Conservation (phyloP, 2,113 vertebrate species). For the Trematomus loennbergii region DNA sequence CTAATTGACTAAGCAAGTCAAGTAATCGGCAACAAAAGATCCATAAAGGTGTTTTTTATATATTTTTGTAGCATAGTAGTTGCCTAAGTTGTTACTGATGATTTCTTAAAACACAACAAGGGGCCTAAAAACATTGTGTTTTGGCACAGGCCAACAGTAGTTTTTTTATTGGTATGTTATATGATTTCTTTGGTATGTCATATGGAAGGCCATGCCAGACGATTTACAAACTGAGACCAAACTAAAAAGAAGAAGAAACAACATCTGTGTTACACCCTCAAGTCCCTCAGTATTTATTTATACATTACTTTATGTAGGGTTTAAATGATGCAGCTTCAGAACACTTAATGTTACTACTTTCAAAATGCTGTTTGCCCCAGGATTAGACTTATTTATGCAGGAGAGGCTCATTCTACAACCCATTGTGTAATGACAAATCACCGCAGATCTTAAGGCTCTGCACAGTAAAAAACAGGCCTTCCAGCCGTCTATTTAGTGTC, state of each 20-base stretch:
- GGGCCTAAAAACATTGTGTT: background rate
- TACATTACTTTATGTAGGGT: slow-evolving; percentile 15
- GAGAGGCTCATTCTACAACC: slow-evolving; percentile 19
- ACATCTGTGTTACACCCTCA: background rate
- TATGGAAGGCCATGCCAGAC: no score
- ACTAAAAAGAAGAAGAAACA: slow-evolving; percentile 14
- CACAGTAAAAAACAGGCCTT: slow-evolving; percentile 39
- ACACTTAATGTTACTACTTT: slow-evolving; percentile 24
- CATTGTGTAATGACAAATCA: slow-evolving; percentile 41
- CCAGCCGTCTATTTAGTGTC: slow-evolving; percentile 50
- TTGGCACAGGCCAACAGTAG: background rate
- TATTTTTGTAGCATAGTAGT: no score
- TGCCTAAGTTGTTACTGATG: no score
- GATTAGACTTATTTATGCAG: slow-evolving; percentile 23
- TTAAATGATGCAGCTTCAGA: slow-evolving; percentile 21
- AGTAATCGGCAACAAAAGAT: no score
- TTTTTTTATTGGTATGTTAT: no score
- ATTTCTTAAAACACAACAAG: background rate
- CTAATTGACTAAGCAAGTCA: no score
- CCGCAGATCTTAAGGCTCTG: slow-evolving; percentile 32
- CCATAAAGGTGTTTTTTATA: no score
- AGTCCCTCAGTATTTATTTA: slow-evolving; percentile 39
- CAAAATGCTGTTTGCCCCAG: slow-evolving; percentile 27
- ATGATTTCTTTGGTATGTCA: background rate
- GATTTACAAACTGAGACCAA: slow-evolving; percentile 9